Conservation (phyloP, 2,113 vertebrate species). For the Tragelaphus strepsiceros region DNA sequence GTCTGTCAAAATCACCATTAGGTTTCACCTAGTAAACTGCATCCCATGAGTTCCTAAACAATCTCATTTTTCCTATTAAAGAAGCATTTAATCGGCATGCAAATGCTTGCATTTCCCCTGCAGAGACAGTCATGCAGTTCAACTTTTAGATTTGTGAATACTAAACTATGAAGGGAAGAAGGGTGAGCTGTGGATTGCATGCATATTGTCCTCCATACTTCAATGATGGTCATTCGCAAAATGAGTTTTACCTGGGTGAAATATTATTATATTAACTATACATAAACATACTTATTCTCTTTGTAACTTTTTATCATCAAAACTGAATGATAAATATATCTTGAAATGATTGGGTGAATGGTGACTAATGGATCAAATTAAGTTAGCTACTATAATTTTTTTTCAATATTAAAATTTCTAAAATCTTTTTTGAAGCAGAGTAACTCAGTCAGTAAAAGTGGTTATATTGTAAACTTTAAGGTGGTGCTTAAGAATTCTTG, state of each 20-base stretch:
- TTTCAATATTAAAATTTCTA: constrained; percentile 8
- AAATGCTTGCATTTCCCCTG: background rate
- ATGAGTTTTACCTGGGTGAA: constrained; percentile 54
- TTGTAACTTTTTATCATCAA: constrained; percentile 52
- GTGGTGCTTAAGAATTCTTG: background rate
- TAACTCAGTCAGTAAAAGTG: background rate
- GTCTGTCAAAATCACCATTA: background rate
- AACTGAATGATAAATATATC: constrained; percentile 59
- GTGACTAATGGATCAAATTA: background rate
- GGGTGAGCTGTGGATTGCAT: constrained; percentile 27
- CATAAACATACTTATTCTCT: constrained; percentile 31
- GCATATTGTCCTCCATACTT: constrained; percentile 32
- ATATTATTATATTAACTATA: background rate
- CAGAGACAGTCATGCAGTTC: background rate
- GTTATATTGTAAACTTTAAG: background rate
- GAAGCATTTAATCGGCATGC: background rate
- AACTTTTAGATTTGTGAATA: constrained; percentile 50
- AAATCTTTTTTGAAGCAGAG: background rate
- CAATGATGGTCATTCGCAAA: constrained; percentile 18
- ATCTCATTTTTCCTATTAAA: background rate
- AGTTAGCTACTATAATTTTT: constrained; percentile 10
- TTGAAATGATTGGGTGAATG: constrained; percentile 12
- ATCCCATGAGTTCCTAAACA: background rate
- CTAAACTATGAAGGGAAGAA: constrained; percentile 19
- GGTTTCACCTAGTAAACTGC: background rate